Conservation (phyloP, 2,113 vertebrate genomes). For the Craseonycteris thonglongyai region DNA sequence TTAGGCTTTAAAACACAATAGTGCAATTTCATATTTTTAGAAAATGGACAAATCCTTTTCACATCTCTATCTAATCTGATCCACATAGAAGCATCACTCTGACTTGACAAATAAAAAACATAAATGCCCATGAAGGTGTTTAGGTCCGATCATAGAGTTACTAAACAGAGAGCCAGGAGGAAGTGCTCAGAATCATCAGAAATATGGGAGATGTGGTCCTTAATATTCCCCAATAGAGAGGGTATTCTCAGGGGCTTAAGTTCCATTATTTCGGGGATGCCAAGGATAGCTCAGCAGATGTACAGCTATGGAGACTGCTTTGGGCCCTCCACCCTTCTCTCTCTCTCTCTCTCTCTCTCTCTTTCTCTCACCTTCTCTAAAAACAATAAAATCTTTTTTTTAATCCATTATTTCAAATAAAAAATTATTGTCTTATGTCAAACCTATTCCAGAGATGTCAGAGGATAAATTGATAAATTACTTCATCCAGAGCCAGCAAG, state of each 20-base stretch:
- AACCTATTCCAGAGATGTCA: neutral
- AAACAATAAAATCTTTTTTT: too few species aligned
- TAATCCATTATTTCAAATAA: too few species aligned
- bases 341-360: too few species aligned
- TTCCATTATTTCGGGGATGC: neutral
- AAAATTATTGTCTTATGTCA: neutral
- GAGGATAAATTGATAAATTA: constrained; percentile 12
- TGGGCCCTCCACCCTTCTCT: too few species aligned
- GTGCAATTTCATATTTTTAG: neutral
- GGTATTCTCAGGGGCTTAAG: neutral
- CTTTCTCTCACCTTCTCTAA: too few species aligned
- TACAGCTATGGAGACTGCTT: too few species aligned
- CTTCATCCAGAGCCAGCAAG: neutral
- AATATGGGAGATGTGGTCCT: neutral
- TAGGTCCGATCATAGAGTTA: neutral
- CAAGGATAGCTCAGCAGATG: too few species aligned
- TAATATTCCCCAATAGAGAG: neutral
- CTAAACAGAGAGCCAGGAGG: neutral
- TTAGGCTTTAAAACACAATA: neutral
- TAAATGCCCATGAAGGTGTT: neutral
- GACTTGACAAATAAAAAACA: neutral
- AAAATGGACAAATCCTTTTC: neutral
- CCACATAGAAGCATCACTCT: neutral
- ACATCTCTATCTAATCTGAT: neutral
- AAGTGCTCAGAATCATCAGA: neutral